phyloP scores from a whole-genome alignment of 1,140 invertebrate species.

The Euborellia annulipes region DNA sequence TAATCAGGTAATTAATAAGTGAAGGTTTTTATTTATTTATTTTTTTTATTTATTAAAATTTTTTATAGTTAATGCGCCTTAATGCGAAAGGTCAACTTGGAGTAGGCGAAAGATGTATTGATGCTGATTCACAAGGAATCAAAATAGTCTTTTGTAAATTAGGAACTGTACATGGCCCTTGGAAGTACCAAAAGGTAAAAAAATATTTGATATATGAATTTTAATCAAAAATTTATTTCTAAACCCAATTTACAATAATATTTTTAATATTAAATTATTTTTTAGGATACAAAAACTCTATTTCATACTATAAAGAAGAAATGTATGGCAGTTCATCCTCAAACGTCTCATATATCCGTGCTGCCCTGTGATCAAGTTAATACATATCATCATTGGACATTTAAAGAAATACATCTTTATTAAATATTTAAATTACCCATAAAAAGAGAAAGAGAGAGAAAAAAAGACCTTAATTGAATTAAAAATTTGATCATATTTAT shows the following conservation, averaged over 20 bases:
- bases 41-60: constrained; percentile 7
- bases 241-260: neutral
- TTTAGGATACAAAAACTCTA: constrained; percentile 52
- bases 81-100: constrained; percentile 90
- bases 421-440: constrained; percentile 34
- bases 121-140: constrained; percentile 68
- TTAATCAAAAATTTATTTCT: neutral
- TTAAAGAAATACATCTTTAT: constrained; percentile 57
- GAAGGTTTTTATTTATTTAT: neutral
- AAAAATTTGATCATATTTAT: too few species aligned
- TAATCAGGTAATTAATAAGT: constrained; percentile 51
- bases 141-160: constrained; percentile 77
- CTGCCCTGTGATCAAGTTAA: constrained; percentile 70
- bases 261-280: constrained; percentile 13
- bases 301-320: constrained; percentile 62
- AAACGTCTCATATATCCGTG: constrained; percentile 56
- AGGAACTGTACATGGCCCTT: constrained; percentile 85
- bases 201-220: too few species aligned
- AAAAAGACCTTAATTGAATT: too few species aligned
- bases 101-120: constrained; percentile 88
- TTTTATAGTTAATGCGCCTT: constrained; percentile 60
- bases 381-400: constrained; percentile 76
- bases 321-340: constrained; percentile 73
- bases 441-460: too few species aligned
- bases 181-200: constrained; percentile 64